Percentiles rank a stretch among this genome's conserved stretches.
These are phyloP conservation scores for Metaphire vulgaris DNA, from an alignment of 1,140 invertebrate species.

Conservation along the genomic window DNA sequence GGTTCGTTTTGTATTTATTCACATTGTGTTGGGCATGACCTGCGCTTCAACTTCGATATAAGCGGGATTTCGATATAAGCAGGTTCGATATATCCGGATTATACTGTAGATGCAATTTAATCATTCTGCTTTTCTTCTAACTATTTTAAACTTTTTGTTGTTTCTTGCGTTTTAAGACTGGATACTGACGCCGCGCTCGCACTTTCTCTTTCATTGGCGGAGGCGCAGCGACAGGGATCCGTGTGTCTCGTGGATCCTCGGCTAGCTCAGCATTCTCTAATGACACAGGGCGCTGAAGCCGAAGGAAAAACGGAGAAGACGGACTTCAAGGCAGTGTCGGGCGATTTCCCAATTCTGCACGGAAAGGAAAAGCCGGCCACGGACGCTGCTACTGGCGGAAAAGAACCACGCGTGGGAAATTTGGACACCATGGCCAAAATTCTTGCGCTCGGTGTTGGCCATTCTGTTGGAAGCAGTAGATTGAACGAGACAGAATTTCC, in stretches of 20 bases:
- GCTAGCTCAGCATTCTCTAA: not conserved
- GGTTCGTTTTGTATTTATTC: no score
- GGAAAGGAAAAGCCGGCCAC: not conserved
- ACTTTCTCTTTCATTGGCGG: not conserved
- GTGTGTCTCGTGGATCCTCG: not conserved
- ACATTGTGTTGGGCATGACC: no score
- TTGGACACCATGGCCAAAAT: not conserved
- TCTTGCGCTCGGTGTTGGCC: not conserved
- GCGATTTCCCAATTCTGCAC: not conserved
- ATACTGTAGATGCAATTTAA: no score
- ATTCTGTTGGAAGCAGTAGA: not conserved
- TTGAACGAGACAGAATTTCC: not conserved
- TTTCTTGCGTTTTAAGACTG: no score
- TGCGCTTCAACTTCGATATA: no score
- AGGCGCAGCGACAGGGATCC: not conserved
- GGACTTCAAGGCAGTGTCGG: not conserved
- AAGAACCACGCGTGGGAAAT: not conserved
- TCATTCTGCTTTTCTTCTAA: no score
- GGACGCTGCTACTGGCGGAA: no score
- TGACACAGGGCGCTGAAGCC: not conserved
- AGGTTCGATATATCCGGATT: no score
- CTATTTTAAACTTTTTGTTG: no score
- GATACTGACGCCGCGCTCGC: not conserved
- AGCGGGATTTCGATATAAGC: no score
- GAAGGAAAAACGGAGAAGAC: not conserved